phyloP scores from a whole-genome alignment of 2,113 vertebrate species.

The Neomonachus schauinslandi region DNA sequence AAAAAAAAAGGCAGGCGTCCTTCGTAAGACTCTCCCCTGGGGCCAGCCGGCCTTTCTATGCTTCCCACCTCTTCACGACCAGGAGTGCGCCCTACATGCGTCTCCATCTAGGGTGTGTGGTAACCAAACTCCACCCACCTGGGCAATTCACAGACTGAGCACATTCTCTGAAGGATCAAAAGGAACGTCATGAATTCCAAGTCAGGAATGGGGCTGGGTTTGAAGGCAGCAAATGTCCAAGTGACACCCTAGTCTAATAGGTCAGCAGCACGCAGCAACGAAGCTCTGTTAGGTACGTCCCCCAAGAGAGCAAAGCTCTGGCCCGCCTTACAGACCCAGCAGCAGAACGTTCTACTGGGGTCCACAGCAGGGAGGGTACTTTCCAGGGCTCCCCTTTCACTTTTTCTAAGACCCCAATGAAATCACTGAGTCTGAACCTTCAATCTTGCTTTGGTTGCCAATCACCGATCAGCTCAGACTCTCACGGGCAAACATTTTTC shows the following conservation, averaged over 20 bases:
- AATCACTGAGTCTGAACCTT: not conserved
- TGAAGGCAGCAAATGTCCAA: not conserved
- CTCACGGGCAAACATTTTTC: accelerated
- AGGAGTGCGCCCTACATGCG: accelerated
- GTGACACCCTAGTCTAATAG: not conserved
- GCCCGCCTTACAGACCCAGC: accelerated
- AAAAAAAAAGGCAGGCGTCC: accelerated
- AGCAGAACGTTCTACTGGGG: accelerated
- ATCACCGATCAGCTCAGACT: not conserved
- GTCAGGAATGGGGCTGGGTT: accelerated
- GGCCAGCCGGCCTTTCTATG: not conserved
- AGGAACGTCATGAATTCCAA: not conserved
- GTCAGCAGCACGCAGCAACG: accelerated
- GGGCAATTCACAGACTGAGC: no score
- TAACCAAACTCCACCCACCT: not conserved
- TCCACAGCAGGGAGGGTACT: accelerated
- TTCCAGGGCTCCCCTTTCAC: not conserved
- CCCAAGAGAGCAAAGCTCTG: accelerated
- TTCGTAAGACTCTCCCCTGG: no score
- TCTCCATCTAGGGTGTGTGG: accelerated
- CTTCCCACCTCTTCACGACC: accelerated
- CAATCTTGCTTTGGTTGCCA: accelerated
- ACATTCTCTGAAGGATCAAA: not conserved
- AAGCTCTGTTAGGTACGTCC: accelerated
- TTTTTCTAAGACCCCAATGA: no score